These are phyloP conservation scores for Salvelinus alpinus DNA, from an alignment of 2,113 vertebrate genomes.

Conservation along the genomic window DNA sequence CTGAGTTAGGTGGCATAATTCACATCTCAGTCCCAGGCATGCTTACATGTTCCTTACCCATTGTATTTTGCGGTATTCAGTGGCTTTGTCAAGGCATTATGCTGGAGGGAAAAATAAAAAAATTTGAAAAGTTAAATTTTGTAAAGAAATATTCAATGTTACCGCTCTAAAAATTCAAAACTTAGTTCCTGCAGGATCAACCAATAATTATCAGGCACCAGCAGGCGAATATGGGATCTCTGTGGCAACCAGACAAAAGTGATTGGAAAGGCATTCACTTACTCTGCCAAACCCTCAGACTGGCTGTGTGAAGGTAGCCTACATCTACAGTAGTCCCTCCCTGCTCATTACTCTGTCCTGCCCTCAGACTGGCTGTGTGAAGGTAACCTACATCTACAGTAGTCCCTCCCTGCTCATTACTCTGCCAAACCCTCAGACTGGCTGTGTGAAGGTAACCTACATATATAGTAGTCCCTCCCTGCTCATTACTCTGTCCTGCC, in stretches of 20 bases:
- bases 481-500: too few relatives aligned
- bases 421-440: too few relatives aligned
- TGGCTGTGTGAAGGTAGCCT: too few relatives aligned
- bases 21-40: not conserved
- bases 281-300: not conserved
- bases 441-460: too few relatives aligned
- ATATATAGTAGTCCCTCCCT: too few relatives aligned
- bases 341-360: too few relatives aligned
- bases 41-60: not conserved
- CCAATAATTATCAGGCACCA: not conserved
- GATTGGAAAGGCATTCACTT: not conserved
- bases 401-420: too few relatives aligned
- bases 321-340: too few relatives aligned
- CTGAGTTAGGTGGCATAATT: constrained; percentile 17
- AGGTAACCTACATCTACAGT: too few relatives aligned
- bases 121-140: not conserved
- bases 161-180: not conserved
- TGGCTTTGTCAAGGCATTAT: not conserved
- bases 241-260: not conserved
- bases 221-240: not conserved
- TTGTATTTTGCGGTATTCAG: not conserved
- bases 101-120: not conserved
- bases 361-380: not conserved
- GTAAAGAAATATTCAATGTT: not conserved
- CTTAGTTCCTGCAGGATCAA: not conserved